Evolutionary conservation across 2,888 invertebrate genomes (phyloP).

Genomic region (Macaria liturata): DNA sequence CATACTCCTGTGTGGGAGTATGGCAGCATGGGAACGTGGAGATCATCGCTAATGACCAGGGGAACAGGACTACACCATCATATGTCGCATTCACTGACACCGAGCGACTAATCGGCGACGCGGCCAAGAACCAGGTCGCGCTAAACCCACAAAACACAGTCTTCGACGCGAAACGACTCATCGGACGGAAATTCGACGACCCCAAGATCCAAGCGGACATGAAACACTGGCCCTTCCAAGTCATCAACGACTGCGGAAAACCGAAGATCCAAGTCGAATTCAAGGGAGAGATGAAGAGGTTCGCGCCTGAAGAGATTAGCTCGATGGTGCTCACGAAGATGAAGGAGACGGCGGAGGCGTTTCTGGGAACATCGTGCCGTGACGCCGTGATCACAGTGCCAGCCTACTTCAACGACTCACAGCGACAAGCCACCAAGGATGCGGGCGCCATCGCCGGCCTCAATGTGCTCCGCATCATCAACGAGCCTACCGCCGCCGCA

Average conservation of each 20-base stretch:
- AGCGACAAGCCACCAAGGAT: slow-evolving; percentile 10
- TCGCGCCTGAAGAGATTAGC: slow-evolving; percentile 88
- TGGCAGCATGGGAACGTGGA: slow-evolving; percentile 88
- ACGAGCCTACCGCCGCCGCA: slow-evolving; percentile 13
- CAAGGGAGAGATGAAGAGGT: slow-evolving; percentile 85
- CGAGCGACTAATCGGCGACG: slow-evolving; percentile 88
- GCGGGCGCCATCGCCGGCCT: slow-evolving; percentile 12
- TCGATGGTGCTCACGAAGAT: slow-evolving; percentile 92
- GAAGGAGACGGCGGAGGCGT: slow-evolving; percentile 90
- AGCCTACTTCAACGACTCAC: slow-evolving; percentile 14
- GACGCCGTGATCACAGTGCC: slow-evolving; percentile 15
- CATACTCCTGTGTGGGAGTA: slow-evolving; percentile 81
- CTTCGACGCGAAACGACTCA: slow-evolving; percentile 90
- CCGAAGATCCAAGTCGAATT: slow-evolving; percentile 87
- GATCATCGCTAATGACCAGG: slow-evolving; percentile 87
- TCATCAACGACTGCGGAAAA: slow-evolving; percentile 85
- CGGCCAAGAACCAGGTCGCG: slow-evolving; percentile 88
- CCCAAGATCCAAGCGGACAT: slow-evolving; percentile 89
- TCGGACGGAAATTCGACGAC: slow-evolving; percentile 90
- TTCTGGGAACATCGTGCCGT: slow-evolving; percentile 77
- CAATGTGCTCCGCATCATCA: slow-evolving; percentile 11
- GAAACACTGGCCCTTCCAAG: slow-evolving; percentile 93
- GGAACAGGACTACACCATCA: slow-evolving; percentile 89
- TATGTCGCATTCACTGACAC: slow-evolving; percentile 89
- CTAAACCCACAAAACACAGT: slow-evolving; percentile 90